Percentiles rank a stretch among this genome's conserved stretches.
Evolutionary conservation across 2,797 vertebrate species (phyloP).

Genomic region (Pteropus rufus): DNA sequence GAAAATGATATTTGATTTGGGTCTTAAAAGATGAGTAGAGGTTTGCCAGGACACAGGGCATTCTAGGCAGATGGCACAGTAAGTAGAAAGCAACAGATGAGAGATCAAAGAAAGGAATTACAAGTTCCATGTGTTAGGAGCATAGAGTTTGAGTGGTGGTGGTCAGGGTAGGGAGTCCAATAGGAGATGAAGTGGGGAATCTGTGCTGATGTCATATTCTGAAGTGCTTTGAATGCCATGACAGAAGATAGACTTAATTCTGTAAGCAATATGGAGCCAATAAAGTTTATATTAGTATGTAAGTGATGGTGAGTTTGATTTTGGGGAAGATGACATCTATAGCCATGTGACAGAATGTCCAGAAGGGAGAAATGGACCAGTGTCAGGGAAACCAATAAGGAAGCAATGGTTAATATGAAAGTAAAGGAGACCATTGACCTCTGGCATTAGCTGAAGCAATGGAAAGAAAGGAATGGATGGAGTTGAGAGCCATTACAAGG

Average conservation of each 20-base stretch:
- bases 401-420: background rate
- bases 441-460: background rate
- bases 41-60: background rate
- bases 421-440: background rate
- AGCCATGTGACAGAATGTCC: background rate
- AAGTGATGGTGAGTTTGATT: background rate
- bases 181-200: background rate
- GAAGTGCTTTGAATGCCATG: background rate
- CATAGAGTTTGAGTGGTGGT: background rate
- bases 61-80: background rate
- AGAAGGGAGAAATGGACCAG: background rate
- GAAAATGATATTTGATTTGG: slow-evolving; percentile 20
- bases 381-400: background rate
- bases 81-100: background rate
- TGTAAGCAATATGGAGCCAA: background rate
- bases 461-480: background rate
- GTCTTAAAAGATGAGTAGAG: slow-evolving; percentile 37
- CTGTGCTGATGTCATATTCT: background rate
- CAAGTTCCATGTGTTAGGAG: background rate
- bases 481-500: background rate
- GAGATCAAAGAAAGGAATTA: background rate
- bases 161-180: background rate
- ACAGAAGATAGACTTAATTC: slow-evolving; percentile 6
- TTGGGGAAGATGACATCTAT: background rate
- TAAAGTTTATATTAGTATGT: background rate